Percentiles rank a stretch among this genome's conserved stretches.
Conservation (phyloP, 2,888 invertebrate species). For the Pristionchus mayeri region DNA sequence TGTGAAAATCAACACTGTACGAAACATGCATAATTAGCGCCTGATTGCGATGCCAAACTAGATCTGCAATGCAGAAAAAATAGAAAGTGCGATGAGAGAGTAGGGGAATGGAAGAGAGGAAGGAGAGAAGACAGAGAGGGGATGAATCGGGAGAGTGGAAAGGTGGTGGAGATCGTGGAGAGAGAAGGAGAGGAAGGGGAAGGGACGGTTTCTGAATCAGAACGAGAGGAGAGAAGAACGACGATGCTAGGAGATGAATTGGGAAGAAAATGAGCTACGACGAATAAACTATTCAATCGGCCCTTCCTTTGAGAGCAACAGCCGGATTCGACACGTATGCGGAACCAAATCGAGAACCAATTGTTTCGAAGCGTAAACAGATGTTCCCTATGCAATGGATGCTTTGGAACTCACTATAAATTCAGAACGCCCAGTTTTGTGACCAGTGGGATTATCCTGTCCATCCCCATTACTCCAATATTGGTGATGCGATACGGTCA, state of each 20-base stretch:
- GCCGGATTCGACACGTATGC: background rate
- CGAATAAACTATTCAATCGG: constrained; percentile 5
- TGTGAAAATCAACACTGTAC: constrained; percentile 19
- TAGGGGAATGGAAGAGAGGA: background rate
- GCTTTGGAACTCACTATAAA: no score
- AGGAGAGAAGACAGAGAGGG: no score
- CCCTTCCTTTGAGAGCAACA: background rate
- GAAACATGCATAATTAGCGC: constrained; percentile 22
- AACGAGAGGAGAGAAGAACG: constrained; percentile 2
- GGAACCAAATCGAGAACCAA: background rate
- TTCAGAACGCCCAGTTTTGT: no score
- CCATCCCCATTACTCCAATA: no score
- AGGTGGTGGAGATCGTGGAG: background rate
- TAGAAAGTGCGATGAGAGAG: background rate
- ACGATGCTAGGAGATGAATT: constrained; percentile 34
- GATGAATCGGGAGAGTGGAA: constrained; percentile 13
- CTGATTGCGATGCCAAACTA: background rate
- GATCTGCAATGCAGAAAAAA: background rate
- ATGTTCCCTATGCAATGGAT: no score
- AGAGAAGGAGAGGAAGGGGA: background rate
- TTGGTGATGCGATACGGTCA: no score
- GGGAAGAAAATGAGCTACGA: background rate
- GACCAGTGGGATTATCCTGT: no score
- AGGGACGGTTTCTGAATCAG: constrained; percentile 37
- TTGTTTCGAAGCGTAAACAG: background rate